Evolutionary conservation across 1,140 invertebrate genomes (phyloP).

Genomic region (Drosophila sproati): DNA sequence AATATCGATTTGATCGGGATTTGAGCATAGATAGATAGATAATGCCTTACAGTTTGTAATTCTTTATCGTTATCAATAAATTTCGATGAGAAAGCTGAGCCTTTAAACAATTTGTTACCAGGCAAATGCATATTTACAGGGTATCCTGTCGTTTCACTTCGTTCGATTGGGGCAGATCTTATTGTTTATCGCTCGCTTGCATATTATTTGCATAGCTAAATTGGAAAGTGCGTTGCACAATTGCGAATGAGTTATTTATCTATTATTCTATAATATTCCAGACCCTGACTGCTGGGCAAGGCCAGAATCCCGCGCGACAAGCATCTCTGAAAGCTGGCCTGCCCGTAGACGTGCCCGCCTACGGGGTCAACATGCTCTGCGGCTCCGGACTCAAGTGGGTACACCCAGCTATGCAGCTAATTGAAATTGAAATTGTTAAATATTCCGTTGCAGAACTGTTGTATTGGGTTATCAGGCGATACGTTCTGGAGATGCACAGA

Average conservation of each 20-base stretch:
- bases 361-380: constrained; percentile 93
- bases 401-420: neutral
- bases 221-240: constrained; percentile 9
- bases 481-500: constrained; percentile 88
- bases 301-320: constrained; percentile 95
- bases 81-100: too few relatives aligned
- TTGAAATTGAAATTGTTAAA: neutral
- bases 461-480: constrained; percentile 90
- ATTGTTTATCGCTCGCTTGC: constrained; percentile 12
- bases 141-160: neutral
- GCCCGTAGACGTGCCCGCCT: constrained; percentile 90
- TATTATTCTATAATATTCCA: constrained; percentile 72
- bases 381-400: constrained; percentile 93
- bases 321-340: constrained; percentile 92
- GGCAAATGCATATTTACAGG: neutral
- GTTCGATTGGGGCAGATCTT: neutral
- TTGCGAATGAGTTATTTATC: neutral
- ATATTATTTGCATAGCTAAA: constrained; percentile 22
- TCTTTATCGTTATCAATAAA: too few relatives aligned
- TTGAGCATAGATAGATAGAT: too few relatives aligned
- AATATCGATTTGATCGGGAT: too few relatives aligned
- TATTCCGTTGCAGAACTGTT: constrained; percentile 86
- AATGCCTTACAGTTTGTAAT: too few relatives aligned
- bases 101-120: too few relatives aligned
- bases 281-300: constrained; percentile 90